These are phyloP conservation scores for Craseonycteris thonglongyai DNA, from an alignment of 2,113 vertebrate species.

Conservation along the genomic window DNA sequence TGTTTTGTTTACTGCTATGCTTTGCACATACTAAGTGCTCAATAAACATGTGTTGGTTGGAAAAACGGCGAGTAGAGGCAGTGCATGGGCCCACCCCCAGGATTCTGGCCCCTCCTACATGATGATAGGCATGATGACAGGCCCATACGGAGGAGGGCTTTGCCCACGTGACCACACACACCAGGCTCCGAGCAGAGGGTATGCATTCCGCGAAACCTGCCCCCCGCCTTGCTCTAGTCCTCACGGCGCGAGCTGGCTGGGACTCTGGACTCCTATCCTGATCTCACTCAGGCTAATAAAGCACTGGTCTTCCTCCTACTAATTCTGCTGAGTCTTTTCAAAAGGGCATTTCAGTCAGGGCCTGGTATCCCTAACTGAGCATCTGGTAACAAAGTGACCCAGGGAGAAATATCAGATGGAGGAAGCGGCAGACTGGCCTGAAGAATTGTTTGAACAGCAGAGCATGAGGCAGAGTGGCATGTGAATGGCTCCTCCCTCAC, in stretches of 20 bases:
- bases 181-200: background rate
- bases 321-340: constrained; percentile 53
- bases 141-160: background rate
- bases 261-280: constrained; percentile 25
- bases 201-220: background rate
- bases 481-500: constrained; percentile 30
- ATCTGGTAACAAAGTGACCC: constrained; percentile 45
- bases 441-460: constrained; percentile 17
- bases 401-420: background rate
- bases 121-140: background rate
- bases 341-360: constrained; percentile 34
- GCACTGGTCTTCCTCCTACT: constrained; percentile 49
- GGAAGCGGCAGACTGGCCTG: background rate
- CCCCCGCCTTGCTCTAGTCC: background rate
- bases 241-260: background rate
- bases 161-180: background rate
- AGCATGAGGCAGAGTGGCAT: background rate
- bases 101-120: fast-evolving
- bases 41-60: background rate
- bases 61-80: background rate
- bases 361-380: constrained; percentile 17
- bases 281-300: constrained; percentile 43
- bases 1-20: background rate
- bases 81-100: background rate
- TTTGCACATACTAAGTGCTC: background rate